A percentile compares a stretch with the other conserved stretches of the same genome.
Evolutionary conservation across 37 sponge, comb jelly and placozoan genomes (phyloP).

Genomic region (Ianthella basta): DNA sequence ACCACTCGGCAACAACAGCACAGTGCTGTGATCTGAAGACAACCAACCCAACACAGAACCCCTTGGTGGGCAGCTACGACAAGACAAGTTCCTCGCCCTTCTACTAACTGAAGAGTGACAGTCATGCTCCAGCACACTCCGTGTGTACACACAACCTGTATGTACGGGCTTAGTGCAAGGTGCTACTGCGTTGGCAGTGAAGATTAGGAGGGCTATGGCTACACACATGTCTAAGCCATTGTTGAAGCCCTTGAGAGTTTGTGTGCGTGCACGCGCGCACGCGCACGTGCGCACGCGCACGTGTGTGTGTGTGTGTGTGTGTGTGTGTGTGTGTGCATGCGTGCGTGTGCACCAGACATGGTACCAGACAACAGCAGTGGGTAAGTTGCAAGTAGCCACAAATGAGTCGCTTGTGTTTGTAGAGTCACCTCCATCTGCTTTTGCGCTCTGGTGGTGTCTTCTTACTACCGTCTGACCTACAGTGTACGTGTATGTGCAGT

Average conservation of each 20-base stretch:
- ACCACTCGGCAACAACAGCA: neutral
- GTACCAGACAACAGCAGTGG: neutral
- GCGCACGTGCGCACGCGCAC: no score
- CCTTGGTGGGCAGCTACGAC: neutral
- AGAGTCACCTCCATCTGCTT: conserved; percentile 26
- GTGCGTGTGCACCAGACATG: neutral
- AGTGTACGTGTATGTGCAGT: neutral
- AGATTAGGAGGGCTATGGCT: no score
- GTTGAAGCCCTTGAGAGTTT: neutral
- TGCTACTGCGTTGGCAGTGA: no score
- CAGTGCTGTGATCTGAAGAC: neutral
- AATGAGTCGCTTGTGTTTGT: neutral
- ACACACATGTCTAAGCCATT: no score
- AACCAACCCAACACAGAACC: neutral
- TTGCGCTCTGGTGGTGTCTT: conserved; percentile 23
- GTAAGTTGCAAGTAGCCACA: neutral
- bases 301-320: conserved; percentile 34
- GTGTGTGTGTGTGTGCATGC: conserved; percentile 14
- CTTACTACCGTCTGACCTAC: conserved; percentile 25
- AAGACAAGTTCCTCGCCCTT: neutral
- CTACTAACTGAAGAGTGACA: conserved; percentile 17
- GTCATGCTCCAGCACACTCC: neutral
- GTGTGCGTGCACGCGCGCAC: neutral
- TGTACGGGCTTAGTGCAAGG: no score
- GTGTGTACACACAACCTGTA: no score